Evolutionary conservation across 2,113 vertebrate species (phyloP).

Genomic region (Aythya baeri): DNA sequence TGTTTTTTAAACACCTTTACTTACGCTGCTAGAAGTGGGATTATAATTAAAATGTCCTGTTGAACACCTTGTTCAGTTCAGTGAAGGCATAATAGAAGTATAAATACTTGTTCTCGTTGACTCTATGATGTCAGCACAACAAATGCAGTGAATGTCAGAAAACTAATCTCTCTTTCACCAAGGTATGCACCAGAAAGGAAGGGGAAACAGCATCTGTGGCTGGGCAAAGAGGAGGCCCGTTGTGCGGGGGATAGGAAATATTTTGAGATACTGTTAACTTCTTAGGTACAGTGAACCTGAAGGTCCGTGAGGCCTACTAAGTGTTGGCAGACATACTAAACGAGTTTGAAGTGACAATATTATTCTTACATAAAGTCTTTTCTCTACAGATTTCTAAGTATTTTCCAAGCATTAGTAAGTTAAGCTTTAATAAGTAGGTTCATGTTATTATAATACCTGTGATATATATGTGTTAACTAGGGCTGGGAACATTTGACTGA

Average conservation of each 20-base stretch:
- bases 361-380: background rate
- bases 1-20: constrained; percentile 70
- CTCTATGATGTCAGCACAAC: constrained; percentile 66
- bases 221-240: background rate
- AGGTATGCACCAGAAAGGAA: background rate
- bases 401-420: background rate
- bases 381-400: background rate
- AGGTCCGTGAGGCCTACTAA: background rate
- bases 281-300: background rate
- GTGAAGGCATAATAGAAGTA: constrained; percentile 68
- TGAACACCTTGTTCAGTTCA: constrained; percentile 76
- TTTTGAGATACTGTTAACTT: background rate
- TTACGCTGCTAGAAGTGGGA: constrained; percentile 51
- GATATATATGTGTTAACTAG: background rate
- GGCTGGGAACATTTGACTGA: background rate
- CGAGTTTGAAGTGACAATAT: background rate
- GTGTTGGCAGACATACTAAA: background rate
- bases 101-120: constrained; percentile 71
- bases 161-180: constrained; percentile 31
- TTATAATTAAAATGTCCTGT: constrained; percentile 72
- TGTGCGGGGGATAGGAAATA: background rate
- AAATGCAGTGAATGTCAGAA: constrained; percentile 37
- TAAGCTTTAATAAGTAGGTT: background rate
- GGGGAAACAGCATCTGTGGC: background rate
- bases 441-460: background rate